Percentiles rank a stretch among this genome's conserved stretches.
Evolutionary conservation across 2,797 vertebrate species (phyloP).

Genomic region (Urosaurus nigricauda): DNA sequence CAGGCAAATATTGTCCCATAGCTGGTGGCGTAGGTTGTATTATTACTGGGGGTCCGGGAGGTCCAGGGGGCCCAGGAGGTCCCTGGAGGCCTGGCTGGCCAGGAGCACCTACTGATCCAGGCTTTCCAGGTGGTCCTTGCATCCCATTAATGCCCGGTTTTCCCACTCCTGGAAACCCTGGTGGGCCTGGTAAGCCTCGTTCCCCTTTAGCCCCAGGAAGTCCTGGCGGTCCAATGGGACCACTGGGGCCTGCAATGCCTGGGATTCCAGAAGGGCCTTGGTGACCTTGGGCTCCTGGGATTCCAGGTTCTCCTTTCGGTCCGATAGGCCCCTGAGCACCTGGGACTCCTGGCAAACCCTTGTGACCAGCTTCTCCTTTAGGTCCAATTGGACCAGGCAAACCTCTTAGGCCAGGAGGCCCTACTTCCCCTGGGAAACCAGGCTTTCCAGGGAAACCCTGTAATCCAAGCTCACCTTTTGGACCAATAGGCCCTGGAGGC

Average conservation of each 20-base stretch:
- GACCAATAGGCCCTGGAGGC: slow-evolving; percentile 85
- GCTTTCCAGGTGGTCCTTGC: slow-evolving; percentile 89
- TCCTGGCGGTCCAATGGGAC: slow-evolving; percentile 93
- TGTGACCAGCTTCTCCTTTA: slow-evolving; percentile 89
- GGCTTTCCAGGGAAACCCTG: slow-evolving; percentile 90
- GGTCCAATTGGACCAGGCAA: slow-evolving; percentile 90
- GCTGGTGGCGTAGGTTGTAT: slow-evolving; percentile 82
- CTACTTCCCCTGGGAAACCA: slow-evolving; percentile 88
- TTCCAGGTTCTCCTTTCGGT: slow-evolving; percentile 87
- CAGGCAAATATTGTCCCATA: slow-evolving; percentile 87
- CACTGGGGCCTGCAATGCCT: slow-evolving; percentile 90
- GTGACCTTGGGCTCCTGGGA: slow-evolving; percentile 86
- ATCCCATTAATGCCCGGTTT: slow-evolving; percentile 87
- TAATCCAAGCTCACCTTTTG: slow-evolving; percentile 88
- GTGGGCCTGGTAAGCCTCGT: slow-evolving; percentile 86
- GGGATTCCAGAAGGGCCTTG: slow-evolving; percentile 94
- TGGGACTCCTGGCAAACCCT: slow-evolving; percentile 87
- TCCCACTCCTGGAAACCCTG: slow-evolving; percentile 90
- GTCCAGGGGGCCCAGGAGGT: slow-evolving; percentile 90
- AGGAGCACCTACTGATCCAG: slow-evolving; percentile 86
- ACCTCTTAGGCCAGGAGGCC: slow-evolving; percentile 89
- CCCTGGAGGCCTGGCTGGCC: slow-evolving; percentile 91
- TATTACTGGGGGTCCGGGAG: slow-evolving; percentile 84
- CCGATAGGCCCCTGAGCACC: slow-evolving; percentile 87
- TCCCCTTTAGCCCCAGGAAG: slow-evolving; percentile 91